Conservation (phyloP, 2,113 vertebrate species). For the Psammodynastes pulverulentus region DNA sequence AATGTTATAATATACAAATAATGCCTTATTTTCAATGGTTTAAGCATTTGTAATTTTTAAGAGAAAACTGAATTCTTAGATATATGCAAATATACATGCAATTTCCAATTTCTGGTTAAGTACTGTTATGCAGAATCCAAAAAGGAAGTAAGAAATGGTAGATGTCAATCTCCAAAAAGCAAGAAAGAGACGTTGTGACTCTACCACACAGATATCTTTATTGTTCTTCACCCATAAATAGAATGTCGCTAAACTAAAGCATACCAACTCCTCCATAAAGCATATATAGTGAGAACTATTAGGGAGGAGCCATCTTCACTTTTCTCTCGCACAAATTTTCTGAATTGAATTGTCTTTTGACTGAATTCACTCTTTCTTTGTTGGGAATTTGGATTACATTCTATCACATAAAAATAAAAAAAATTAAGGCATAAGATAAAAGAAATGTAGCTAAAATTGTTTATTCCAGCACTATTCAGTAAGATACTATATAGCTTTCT, state of each 20-base stretch:
- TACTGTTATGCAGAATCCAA: not conserved
- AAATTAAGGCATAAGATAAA: not conserved
- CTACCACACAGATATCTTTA: not conserved
- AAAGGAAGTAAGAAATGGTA: not conserved
- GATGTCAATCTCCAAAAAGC: not conserved
- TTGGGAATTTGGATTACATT: not conserved
- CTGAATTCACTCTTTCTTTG: not conserved
- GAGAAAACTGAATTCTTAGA: not conserved
- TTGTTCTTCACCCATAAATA: not conserved
- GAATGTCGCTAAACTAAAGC: not conserved
- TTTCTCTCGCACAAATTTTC: not conserved
- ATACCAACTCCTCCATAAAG: not conserved
- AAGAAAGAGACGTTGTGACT: not conserved
- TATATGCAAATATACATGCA: not conserved
- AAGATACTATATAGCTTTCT: not conserved
- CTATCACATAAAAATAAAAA: not conserved
- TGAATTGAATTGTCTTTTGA: not conserved
- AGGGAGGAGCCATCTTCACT: not conserved
- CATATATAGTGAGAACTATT: not conserved
- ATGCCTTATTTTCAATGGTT: not conserved
- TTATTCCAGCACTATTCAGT: not conserved
- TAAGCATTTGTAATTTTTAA: not conserved
- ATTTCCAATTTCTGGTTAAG: not conserved
- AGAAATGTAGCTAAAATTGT: not conserved
- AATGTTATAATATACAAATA: not conserved